These are phyloP conservation scores for Sicus ferrugineus DNA, from an alignment of 2,888 invertebrate species.

Conservation along the genomic window DNA sequence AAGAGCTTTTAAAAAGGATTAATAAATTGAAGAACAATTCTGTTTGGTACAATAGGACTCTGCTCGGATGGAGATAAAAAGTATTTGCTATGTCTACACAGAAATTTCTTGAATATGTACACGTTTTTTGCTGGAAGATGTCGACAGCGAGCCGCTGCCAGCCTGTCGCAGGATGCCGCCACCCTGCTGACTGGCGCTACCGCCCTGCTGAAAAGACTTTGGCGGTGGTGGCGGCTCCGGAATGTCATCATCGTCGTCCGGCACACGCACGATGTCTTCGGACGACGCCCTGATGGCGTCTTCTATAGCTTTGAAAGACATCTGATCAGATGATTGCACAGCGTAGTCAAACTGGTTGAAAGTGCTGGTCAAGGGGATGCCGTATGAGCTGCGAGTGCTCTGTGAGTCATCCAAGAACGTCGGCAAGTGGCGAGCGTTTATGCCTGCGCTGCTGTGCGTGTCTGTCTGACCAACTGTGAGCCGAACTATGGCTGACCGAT, in stretches of 20 bases:
- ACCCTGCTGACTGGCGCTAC: slow-evolving; percentile 58
- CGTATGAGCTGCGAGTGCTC: slow-evolving; percentile 22
- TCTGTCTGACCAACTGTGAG: slow-evolving; percentile 37
- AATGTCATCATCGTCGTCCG: slow-evolving; percentile 66
- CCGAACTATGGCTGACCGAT: slow-evolving; percentile 28
- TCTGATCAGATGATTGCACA: slow-evolving; percentile 57
- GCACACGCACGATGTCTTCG: slow-evolving; percentile 56
- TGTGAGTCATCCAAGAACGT: slow-evolving; percentile 27
- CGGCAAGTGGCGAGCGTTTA: slow-evolving; percentile 46
- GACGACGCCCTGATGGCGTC: slow-evolving; percentile 52
- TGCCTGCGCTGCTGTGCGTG: slow-evolving; percentile 44
- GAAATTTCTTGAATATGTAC: slow-evolving; percentile 94
- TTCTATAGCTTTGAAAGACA: slow-evolving; percentile 60
- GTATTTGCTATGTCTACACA: slow-evolving; percentile 67
- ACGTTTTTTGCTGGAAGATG: slow-evolving; percentile 79
- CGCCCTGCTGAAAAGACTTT: slow-evolving; percentile 58
- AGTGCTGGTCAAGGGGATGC: slow-evolving; percentile 41
- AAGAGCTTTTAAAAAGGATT: not conserved
- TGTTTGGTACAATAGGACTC: not conserved
- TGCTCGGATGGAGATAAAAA: not conserved
- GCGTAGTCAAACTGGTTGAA: slow-evolving; percentile 53
- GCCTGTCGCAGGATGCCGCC: slow-evolving; percentile 71
- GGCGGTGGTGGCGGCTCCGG: slow-evolving; percentile 72
- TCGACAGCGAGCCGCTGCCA: slow-evolving; percentile 66
- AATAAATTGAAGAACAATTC: not conserved